Percentiles rank a stretch among this genome's conserved stretches.
These are phyloP conservation scores for Perithous albicinctus DNA, from an alignment of 2,888 invertebrate species.

Conservation along the genomic window DNA sequence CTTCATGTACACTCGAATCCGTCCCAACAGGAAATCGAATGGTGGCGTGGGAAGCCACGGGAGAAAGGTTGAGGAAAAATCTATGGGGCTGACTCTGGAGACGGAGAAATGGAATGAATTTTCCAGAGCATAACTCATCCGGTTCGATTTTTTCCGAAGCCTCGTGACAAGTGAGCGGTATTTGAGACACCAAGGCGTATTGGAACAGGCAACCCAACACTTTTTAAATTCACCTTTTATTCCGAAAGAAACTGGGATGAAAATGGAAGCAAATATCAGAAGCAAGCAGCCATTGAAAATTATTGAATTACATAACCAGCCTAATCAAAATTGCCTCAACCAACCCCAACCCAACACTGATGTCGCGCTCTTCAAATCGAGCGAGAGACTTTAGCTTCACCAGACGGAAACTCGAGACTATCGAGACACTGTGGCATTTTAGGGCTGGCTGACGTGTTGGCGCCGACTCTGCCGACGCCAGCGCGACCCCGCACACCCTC, in stretches of 20 bases:
- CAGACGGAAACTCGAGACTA: conserved; percentile 66
- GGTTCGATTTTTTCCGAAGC: background rate
- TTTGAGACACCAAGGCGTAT: background rate
- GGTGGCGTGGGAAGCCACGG: too few species aligned
- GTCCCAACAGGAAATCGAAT: conserved; percentile 46
- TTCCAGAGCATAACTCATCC: background rate
- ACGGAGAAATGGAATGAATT: conserved; percentile 1
- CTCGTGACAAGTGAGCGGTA: background rate
- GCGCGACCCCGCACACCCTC: conserved; percentile 56
- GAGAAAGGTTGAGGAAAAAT: conserved; percentile 23
- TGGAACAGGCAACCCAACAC: background rate
- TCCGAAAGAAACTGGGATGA: too few species aligned
- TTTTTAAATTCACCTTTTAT: too few species aligned
- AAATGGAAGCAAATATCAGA: too few species aligned
- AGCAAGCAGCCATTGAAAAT: too few species aligned
- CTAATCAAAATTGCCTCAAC: background rate
- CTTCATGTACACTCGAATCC: background rate
- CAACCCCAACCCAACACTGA: background rate
- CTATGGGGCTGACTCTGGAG: background rate
- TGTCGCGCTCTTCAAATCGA: background rate
- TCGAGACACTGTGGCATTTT: conserved; percentile 66
- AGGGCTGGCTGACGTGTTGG: conserved; percentile 67
- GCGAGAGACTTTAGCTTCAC: conserved; percentile 4
- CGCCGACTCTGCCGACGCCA: conserved; percentile 72
- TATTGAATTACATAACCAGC: too few species aligned